Base-by-base conservation (phyloP, 1,140 invertebrate genomes). In the Palaemon carinicauda region DNA sequence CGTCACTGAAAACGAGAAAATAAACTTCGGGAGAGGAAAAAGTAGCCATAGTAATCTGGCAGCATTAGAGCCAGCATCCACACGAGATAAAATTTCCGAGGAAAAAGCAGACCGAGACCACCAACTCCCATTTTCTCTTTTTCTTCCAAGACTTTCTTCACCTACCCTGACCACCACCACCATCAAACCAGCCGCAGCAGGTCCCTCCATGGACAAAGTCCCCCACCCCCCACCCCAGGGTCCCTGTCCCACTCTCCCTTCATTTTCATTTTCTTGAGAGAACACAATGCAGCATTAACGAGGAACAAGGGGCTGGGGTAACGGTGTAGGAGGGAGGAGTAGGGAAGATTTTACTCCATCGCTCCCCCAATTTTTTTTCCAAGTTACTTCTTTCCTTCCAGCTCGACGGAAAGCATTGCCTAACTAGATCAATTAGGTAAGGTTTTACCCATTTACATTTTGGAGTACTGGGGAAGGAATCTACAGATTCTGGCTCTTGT, bases 361-460 rank as follows among this genome's bases (percentile, higher is more conserved):
- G 7, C 41, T 41, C 41, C 41, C 5, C n/a, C n/a, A n/a, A n/a
- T n/a, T n/a, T n/a, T 41, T 41, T 41, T 41, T 41, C 12, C 7
- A 41, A 41, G 41, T 41, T 41, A 0, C 69, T 80, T 80, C 69
- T 41, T 27, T 56, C 69, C 69, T 84, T 84, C 74, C 82, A 77
- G 50, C 54, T 78, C 53, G 77, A 41, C 73, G 82, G 77, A 84
- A 69, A 54, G 82, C 65, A 84, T 69, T 78, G 77, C 73, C 74
- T 84, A 84, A 84, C 74, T 84, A 84, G 82, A 84, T 78, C 74
- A 84, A 84, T 84, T 84, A 84, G 82, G 52, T 33, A 84, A 77
- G 82, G 74, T 84, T 84, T 82, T 84, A 33, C 73, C 74, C 74
- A 78, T 84, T 65, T 84, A 84, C 53, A 78, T 84, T 77, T 84